A percentile compares a stretch with the other conserved stretches of the same genome.
Evolutionary conservation across 2,888 invertebrate genomes (phyloP).

Genomic region (Eristalis pertinax): DNA sequence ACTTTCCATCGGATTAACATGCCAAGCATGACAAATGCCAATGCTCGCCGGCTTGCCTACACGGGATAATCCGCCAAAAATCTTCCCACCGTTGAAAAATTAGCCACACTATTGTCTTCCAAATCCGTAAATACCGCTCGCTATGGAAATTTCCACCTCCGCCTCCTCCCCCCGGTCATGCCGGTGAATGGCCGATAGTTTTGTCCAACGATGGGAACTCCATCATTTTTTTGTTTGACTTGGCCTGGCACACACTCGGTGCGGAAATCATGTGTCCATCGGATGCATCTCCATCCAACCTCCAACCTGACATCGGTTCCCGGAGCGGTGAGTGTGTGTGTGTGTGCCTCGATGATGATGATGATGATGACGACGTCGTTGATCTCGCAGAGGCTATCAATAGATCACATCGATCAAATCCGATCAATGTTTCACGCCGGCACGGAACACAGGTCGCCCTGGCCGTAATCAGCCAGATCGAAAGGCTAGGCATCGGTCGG

Average conservation of each 20-base stretch:
- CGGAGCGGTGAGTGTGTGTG: slow-evolving; percentile 39
- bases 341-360: slow-evolving; percentile 35
- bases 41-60: neutral
- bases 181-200: slow-evolving; percentile 19
- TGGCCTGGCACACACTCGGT: slow-evolving; percentile 52
- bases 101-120: slow-evolving; percentile 62
- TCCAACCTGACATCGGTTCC: no score
- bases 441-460: slow-evolving; percentile 64
- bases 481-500: slow-evolving; percentile 54
- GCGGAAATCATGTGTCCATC: slow-evolving; percentile 58
- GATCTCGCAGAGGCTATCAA: slow-evolving; percentile 69
- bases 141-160: slow-evolving; percentile 35
- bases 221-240: slow-evolving; percentile 39
- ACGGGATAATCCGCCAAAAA: slow-evolving; percentile 40
- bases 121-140: slow-evolving; percentile 61
- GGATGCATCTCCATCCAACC: slow-evolving; percentile 53
- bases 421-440: slow-evolving; percentile 70
- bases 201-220: slow-evolving; percentile 58
- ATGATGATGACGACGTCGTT: slow-evolving; percentile 41
- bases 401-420: slow-evolving; percentile 72
- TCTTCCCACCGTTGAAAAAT: slow-evolving; percentile 60
- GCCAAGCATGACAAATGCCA: slow-evolving; percentile 30
- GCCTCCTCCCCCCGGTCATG: slow-evolving; percentile 7
- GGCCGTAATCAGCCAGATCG: slow-evolving; percentile 70
- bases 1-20: slow-evolving; percentile 19